Base-by-base conservation (phyloP, 1,140 invertebrate genomes). In the Bombus difficillimus region DNA sequence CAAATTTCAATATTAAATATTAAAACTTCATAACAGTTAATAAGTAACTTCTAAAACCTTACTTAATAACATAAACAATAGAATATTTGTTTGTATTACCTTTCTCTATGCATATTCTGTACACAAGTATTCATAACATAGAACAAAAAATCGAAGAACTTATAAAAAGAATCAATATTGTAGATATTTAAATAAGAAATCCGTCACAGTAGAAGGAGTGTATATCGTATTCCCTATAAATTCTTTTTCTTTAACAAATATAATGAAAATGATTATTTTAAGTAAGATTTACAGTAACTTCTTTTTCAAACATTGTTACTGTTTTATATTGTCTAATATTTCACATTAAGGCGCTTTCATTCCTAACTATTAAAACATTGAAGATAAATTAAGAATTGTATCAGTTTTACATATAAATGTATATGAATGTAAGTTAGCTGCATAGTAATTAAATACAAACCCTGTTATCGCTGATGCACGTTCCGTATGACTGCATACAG, bases 401-500 rank as follows among this genome's bases (percentile, higher is more conserved):
- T 66, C 43, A 32, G 37, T 75, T 37, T 86, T 37, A 68, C 3
- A 59, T 53, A 74, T 39, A 77, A 84, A 84, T 84, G 75, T 53
- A 71, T 78, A 87, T 87, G 82, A 87, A 84, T 84, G 82, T 84
- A 87, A 87, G 86, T 91, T 92, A 93, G 92, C 92, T 93, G 94
- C 93, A 93, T 93, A 92, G 91, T 94, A 92, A 94, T 59, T 86
- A 92, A 94, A 95, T 95, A 95, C 94, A 95, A 95, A 95, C 94
- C 94, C 92, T 92, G 91, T 93, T 89, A 94, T 91, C 89, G 93
- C 89, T 94, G 94, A 94, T 53, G 94, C 92, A 93, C 94, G 93
- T 94, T 95, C 90, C 91, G 88, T 92, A 84, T 86, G 86, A 90
- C 91, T 89, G 90, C 88, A 82, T 86, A 85, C 88, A 89, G 90